Evolutionary conservation across 2,797 vertebrate genomes (phyloP), one percentile per base, ranked within the genome.

Genomic region (Heterohyrax brucei): DNA sequence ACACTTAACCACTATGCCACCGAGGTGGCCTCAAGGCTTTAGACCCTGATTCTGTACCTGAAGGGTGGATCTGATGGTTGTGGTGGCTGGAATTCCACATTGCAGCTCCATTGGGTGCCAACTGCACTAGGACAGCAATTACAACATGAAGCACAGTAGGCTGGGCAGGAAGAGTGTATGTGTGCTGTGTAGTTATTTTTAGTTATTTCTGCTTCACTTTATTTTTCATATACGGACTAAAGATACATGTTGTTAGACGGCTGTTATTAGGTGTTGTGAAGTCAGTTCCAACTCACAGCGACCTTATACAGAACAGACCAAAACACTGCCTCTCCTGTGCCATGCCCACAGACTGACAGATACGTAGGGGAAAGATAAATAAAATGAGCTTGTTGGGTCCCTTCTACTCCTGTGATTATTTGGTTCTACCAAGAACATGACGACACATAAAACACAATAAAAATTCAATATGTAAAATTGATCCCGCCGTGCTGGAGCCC

Each of bases 201-300:
- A 62, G 33, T 82, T 62, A 48, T 33, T 53, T 76, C n/a, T 87
- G 7, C 12, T 87, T 87, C 77, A 64, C 26, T 30, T 68, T 89
- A 30, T 59, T 95, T 90, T 81, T 89, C 21, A 77, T 12, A 28
- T 19, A 33, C 28, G 78, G 83, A 64, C 53, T 73, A 61, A 78
- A 72, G 66, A 75, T 30, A 26, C 39, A 39, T 39, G 39, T 39
- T 39, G 39, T 39, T 39, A 39, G 39, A 39, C 39, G 39, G 39
- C 39, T 39, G 39, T 39, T 39, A 39, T 39, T 39, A 39, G 39
- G 39, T 39, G 39, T 39, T 39, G 39, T 39, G 39, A 39, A 39
- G 39, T 39, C 39, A 39, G 39, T 39, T 39, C 39, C 39, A 39
- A 39, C 39, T 39, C 39, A 39, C 39, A 39, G 39, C 39, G 39